These are phyloP conservation scores for Aphelocoma californica DNA, from an alignment of 2,797 vertebrate species.

Conservation along the genomic window DNA sequence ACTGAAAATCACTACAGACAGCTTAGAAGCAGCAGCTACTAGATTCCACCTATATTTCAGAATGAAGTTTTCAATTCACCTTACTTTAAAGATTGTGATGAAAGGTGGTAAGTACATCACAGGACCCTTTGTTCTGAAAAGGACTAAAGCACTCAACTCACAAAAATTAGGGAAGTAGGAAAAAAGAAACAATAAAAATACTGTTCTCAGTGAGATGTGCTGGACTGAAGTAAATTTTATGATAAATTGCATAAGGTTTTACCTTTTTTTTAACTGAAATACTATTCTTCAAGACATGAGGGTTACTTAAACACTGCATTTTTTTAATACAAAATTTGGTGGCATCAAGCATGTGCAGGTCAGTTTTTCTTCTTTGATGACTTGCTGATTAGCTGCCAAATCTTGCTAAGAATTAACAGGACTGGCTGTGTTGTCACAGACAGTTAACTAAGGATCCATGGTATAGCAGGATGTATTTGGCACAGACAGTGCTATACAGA, in stretches of 20 bases:
- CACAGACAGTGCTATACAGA: neutral
- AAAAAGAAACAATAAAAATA: neutral
- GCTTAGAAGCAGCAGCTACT: neutral
- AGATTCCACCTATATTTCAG: neutral
- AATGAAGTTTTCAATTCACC: neutral
- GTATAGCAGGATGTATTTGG: neutral
- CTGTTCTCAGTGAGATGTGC: neutral
- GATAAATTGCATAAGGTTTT: neutral
- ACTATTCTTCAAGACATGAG: neutral
- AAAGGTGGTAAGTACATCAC: neutral
- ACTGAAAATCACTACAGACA: neutral
- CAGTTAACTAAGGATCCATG: neutral
- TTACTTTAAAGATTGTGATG: neutral
- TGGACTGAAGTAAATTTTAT: neutral
- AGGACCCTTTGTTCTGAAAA: neutral
- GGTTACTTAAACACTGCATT: neutral
- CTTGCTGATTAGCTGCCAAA: neutral
- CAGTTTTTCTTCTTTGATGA: neutral
- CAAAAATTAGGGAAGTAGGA: neutral
- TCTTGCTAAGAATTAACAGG: neutral
- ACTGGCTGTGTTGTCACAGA: neutral
- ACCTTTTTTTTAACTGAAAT: neutral
- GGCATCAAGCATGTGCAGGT: neutral
- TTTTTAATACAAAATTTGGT: neutral
- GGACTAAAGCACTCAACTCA: neutral